Conservation (phyloP, 2,113 vertebrate species). For the Mesoclemmys tuberculata region DNA sequence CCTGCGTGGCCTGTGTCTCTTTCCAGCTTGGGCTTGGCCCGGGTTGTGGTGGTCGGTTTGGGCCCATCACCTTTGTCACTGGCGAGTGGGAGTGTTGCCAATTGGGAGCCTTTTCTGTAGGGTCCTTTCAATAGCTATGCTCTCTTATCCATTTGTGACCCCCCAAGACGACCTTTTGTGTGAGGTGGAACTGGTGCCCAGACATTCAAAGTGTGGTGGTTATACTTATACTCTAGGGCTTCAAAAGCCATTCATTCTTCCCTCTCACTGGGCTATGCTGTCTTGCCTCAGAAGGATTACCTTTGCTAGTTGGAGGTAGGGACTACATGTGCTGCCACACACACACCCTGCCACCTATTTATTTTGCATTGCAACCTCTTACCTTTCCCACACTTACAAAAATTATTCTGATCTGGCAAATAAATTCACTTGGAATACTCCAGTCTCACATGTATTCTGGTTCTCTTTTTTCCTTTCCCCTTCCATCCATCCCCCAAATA, state of each 20-base stretch:
- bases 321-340: background rate
- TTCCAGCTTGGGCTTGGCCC: no score
- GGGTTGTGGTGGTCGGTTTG: background rate
- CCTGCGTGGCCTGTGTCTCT: background rate
- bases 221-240: background rate
- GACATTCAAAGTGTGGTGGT: background rate
- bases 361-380: background rate
- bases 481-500: background rate
- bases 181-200: background rate
- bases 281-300: background rate
- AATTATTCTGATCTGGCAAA: background rate
- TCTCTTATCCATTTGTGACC: background rate
- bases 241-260: background rate
- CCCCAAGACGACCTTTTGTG: background rate
- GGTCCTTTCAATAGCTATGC: background rate
- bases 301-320: background rate
- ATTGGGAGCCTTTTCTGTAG: accelerated
- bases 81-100: background rate
- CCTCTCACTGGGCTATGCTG: background rate
- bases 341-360: background rate
- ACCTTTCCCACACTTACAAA: background rate
- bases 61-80: background rate
- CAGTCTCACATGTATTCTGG: background rate
- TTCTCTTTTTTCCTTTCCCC: background rate
- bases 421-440: background rate